These are phyloP conservation scores for Notoglanidium macrostoma DNA, from an alignment of 2,797 vertebrate species.

Conservation along the genomic window DNA sequence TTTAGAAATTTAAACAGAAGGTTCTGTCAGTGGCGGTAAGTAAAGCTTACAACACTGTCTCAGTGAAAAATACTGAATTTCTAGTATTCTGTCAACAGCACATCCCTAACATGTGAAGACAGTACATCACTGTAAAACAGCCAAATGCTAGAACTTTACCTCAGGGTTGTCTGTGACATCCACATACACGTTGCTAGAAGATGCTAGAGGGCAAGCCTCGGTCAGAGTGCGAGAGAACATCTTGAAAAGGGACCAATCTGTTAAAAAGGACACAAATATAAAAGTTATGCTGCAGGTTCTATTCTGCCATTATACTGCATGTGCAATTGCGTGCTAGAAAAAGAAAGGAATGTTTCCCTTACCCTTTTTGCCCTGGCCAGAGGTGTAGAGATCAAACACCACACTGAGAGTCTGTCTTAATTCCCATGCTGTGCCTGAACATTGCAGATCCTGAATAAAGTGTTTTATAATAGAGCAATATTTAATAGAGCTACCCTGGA, in stretches of 20 bases:
- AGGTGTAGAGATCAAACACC: slow-evolving; percentile 90
- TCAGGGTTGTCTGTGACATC: slow-evolving; percentile 86
- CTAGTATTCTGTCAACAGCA: background rate
- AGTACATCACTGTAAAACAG: background rate
- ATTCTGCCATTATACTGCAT: background rate
- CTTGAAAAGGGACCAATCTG: slow-evolving; percentile 97
- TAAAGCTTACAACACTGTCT: background rate
- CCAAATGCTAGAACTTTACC: slow-evolving; percentile 69
- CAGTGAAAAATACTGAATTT: background rate
- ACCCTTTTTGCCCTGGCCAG: slow-evolving; percentile 89
- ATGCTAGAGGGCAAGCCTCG: slow-evolving; percentile 90
- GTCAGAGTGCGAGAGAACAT: slow-evolving; percentile 96
- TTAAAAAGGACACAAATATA: background rate
- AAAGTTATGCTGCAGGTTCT: background rate
- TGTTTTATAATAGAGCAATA: background rate
- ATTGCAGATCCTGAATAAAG: slow-evolving; percentile 76
- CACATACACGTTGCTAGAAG: slow-evolving; percentile 90
- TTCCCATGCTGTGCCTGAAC: slow-evolving; percentile 86
- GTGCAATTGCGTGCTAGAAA: background rate
- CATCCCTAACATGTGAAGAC: background rate
- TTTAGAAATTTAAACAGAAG: no score
- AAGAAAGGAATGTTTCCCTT: slow-evolving; percentile 71
- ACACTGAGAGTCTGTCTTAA: slow-evolving; percentile 91
- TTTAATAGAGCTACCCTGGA: background rate
- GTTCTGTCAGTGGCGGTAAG: background rate